Conservation (phyloP, 2,888 invertebrate genomes). For the Spisula solida region DNA sequence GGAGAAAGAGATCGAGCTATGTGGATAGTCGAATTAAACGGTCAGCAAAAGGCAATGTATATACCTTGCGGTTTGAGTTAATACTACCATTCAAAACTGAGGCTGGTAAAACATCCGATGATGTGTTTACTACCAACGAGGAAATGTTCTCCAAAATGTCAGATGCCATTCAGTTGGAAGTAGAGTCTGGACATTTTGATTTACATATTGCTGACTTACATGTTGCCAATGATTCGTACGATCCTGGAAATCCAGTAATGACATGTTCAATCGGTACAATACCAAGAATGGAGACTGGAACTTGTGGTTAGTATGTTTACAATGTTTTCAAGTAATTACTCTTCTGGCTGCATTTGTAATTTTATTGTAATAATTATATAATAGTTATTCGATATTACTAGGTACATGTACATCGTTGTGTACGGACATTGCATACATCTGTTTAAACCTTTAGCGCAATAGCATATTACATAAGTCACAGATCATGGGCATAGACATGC, state of each 20-base stretch:
- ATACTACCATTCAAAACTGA: slow-evolving; percentile 39
- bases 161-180: slow-evolving; percentile 52
- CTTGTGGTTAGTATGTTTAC: slow-evolving; percentile 41
- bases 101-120: slow-evolving; percentile 9
- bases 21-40: background rate
- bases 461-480: too few relatives aligned
- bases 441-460: too few relatives aligned
- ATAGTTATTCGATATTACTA: too few relatives aligned
- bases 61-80: slow-evolving; percentile 45
- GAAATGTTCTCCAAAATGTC: slow-evolving; percentile 48
- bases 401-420: too few relatives aligned
- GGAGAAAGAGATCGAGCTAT: slow-evolving; percentile 42
- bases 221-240: slow-evolving; percentile 52
- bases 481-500: too few relatives aligned
- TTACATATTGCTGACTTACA: slow-evolving; percentile 42
- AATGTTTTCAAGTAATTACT: too few relatives aligned
- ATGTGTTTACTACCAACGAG: slow-evolving; percentile 33
- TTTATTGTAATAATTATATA: too few relatives aligned
- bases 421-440: too few relatives aligned
- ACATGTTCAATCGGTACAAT: slow-evolving; percentile 42
- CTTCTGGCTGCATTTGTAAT: too few relatives aligned
- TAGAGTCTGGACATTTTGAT: slow-evolving; percentile 54
- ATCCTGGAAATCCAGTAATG: slow-evolving; percentile 35
- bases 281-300: slow-evolving; percentile 19
- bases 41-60: slow-evolving; percentile 25